Percentiles rank a stretch among this genome's conserved stretches.
Evolutionary conservation across 1,140 invertebrate species (phyloP).

Genomic region (Drosophila takahashii): DNA sequence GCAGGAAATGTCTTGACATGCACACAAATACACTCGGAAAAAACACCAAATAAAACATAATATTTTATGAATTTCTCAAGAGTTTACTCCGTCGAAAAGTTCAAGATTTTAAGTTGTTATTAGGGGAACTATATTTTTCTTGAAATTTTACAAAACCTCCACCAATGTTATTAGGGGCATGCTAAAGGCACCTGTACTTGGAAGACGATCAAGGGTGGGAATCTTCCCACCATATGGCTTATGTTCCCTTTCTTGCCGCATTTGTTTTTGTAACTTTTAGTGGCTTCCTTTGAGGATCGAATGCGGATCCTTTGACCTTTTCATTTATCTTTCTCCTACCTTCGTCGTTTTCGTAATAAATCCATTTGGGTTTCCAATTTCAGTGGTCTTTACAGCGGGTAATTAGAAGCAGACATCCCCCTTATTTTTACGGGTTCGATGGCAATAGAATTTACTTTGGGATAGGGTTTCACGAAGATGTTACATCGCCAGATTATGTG

Average conservation of each 20-base stretch:
- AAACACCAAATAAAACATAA: slow-evolving; percentile 1
- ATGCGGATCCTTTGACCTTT: slow-evolving; percentile 34
- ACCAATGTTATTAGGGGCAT: background rate
- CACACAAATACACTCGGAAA: slow-evolving; percentile 30
- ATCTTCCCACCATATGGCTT: slow-evolving; percentile 29
- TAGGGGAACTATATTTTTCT: too few species aligned
- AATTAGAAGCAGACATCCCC: slow-evolving; percentile 24
- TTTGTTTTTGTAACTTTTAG: slow-evolving; percentile 14
- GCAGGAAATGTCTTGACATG: slow-evolving; percentile 61
- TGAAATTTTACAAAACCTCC: background rate
- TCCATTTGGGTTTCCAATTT: slow-evolving; percentile 66
- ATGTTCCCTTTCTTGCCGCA: background rate
- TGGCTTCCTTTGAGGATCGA: slow-evolving; percentile 22
- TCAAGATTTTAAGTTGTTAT: background rate
- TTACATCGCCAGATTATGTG: slow-evolving; percentile 6
- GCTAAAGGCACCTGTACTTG: slow-evolving; percentile 10
- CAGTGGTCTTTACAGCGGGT: slow-evolving; percentile 23
- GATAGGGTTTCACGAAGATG: background rate
- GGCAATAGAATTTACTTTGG: background rate
- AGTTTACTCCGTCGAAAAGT: background rate
- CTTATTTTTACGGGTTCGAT: slow-evolving; percentile 7
- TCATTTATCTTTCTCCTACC: background rate
- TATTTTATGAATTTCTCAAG: background rate
- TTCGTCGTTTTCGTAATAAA: slow-evolving; percentile 49
- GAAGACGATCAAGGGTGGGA: slow-evolving; percentile 6